Evolutionary conservation across 1,140 invertebrate genomes (phyloP).

Genomic region (Heliconius hermathena): DNA sequence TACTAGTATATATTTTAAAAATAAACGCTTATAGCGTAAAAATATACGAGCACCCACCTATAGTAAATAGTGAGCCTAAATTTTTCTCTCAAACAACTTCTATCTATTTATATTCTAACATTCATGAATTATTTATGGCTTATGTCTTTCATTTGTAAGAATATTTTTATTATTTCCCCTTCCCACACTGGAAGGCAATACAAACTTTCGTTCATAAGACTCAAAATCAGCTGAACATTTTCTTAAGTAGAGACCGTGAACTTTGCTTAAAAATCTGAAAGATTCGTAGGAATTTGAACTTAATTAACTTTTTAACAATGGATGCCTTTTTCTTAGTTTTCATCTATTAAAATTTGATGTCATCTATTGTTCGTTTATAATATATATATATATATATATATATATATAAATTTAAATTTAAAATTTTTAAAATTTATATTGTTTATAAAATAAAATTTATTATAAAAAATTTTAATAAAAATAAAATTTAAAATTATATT

Average conservation of each 20-base stretch:
- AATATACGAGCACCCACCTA: neutral
- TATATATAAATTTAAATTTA: too few relatives aligned
- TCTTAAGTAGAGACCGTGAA: constrained; percentile 14
- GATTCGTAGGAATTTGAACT: constrained; percentile 32
- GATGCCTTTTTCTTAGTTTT: neutral
- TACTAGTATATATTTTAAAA: too few relatives aligned
- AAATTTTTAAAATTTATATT: too few relatives aligned
- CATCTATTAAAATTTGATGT: neutral
- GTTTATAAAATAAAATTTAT: too few relatives aligned
- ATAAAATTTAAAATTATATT: too few relatives aligned
- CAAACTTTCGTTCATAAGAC: constrained; percentile 30
- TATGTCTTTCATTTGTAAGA: constrained; percentile 44
- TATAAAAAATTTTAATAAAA: too few relatives aligned
- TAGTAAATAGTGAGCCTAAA: neutral
- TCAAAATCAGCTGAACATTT: constrained; percentile 39
- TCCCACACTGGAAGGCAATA: constrained; percentile 32
- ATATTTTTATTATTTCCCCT: constrained; percentile 46
- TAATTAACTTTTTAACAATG: constrained; percentile 23
- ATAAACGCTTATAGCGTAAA: neutral
- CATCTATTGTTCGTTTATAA: neutral
- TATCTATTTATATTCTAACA: constrained; percentile 35
- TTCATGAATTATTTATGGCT: constrained; percentile 47
- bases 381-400: too few relatives aligned
- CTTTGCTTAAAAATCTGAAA: constrained; percentile 15
- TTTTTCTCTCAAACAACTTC: constrained; percentile 33